A percentile compares a stretch with the other conserved stretches of the same genome.
These are phyloP conservation scores for Corvus hawaiiensis DNA, from an alignment of 2,113 vertebrate species.

Conservation along the genomic window DNA sequence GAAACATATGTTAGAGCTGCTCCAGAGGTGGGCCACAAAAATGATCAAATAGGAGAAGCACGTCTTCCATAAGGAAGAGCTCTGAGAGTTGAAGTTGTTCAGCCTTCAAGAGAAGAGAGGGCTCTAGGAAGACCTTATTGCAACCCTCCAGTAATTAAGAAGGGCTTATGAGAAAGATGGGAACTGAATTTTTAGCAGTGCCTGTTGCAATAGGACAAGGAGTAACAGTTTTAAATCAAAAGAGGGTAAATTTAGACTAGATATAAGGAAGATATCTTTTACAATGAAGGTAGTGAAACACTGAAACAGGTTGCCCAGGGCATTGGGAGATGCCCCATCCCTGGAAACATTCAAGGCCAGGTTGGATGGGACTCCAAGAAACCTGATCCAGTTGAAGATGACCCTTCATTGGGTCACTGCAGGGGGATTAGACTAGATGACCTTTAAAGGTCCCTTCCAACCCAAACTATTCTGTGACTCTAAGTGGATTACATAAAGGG, in stretches of 20 bases:
- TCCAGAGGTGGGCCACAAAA: neutral
- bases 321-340: neutral
- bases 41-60: neutral
- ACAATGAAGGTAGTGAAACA: neutral
- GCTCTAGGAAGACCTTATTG: neutral
- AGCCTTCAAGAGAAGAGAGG: neutral
- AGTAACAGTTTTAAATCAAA: neutral
- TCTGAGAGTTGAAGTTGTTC: neutral
- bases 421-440: neutral
- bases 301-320: neutral
- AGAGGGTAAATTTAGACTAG: neutral
- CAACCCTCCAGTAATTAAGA: neutral
- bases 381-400: neutral
- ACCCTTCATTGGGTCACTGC: neutral
- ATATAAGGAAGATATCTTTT: neutral
- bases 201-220: neutral
- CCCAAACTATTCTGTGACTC: neutral
- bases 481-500: neutral
- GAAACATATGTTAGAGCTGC: neutral
- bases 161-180: neutral
- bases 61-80: neutral
- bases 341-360: neutral
- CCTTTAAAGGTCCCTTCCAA: neutral
- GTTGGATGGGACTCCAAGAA: neutral
- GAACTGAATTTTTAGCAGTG: neutral